Evolutionary conservation across 2,113 vertebrate species (phyloP).

Genomic region (Pongo pygmaeus): DNA sequence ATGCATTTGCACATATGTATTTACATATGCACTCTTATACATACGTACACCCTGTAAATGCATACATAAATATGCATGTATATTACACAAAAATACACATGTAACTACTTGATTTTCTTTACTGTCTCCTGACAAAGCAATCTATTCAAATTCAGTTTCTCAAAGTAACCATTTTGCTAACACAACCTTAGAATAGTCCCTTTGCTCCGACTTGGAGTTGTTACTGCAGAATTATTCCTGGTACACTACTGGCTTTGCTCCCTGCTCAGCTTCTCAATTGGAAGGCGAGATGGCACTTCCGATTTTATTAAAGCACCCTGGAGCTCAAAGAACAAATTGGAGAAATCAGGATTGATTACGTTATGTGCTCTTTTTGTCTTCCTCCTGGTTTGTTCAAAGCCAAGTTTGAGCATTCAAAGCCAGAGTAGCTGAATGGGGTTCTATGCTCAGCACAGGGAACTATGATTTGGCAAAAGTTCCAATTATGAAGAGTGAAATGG

Average conservation of each 20-base stretch:
- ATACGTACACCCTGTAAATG: neutral
- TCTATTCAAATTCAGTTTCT: neutral
- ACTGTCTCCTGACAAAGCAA: neutral
- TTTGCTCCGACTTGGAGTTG: neutral
- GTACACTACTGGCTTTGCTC: neutral
- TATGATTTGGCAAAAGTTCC: slow-evolving; percentile 39
- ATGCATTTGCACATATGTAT: neutral
- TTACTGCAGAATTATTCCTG: neutral
- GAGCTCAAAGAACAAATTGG: slow-evolving; percentile 48
- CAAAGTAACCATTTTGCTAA: neutral
- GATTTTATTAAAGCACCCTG: slow-evolving; percentile 51
- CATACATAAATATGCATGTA: neutral
- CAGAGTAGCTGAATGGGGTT: slow-evolving; percentile 6
- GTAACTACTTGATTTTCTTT: neutral
- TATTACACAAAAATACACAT: neutral
- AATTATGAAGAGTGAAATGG: neutral
- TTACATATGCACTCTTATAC: neutral
- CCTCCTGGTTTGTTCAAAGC: slow-evolving; percentile 19
- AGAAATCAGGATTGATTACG: slow-evolving; percentile 60
- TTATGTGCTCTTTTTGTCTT: slow-evolving; percentile 56
- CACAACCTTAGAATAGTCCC: neutral
- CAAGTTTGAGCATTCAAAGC: slow-evolving; percentile 44
- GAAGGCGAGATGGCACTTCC: slow-evolving; percentile 34
- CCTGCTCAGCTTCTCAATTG: neutral
- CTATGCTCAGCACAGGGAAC: neutral